Percentiles rank a stretch among this genome's conserved stretches.
Evolutionary conservation across 2,113 vertebrate genomes (phyloP).

Genomic region (cat (Felis catus)): DNA sequence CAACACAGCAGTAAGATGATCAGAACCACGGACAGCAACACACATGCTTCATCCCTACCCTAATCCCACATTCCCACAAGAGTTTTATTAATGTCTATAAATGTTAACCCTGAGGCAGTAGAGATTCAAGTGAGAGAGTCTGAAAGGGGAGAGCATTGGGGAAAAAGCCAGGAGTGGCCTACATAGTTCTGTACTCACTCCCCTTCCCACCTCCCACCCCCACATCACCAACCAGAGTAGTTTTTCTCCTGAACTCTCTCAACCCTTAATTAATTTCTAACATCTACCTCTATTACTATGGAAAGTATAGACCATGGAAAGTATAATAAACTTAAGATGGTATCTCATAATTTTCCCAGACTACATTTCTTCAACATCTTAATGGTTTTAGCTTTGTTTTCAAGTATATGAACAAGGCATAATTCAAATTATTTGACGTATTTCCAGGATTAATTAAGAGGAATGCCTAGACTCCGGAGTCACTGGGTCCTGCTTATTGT

Average conservation of each 20-base stretch:
- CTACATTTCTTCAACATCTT: constrained; percentile 49
- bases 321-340: constrained; percentile 7
- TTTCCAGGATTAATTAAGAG: constrained; percentile 56
- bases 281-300: not conserved
- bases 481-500: constrained; percentile 24
- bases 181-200: accelerated
- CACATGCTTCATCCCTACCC: not conserved
- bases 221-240: not conserved
- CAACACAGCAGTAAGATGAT: not conserved
- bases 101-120: not conserved
- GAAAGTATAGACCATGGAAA: not conserved
- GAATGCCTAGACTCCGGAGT: constrained; percentile 8
- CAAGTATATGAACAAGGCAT: not conserved
- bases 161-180: not conserved
- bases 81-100: not conserved
- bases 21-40: constrained; percentile 71
- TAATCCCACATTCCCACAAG: not conserved
- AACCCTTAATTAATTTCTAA: constrained; percentile 39
- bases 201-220: not conserved
- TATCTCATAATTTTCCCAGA: constrained; percentile 38
- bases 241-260: not conserved
- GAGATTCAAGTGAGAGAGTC: not conserved
- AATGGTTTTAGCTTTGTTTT: constrained; percentile 53
- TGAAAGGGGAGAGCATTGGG: not conserved
- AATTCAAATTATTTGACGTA: constrained; percentile 57